phyloP scores from a whole-genome alignment of 2,113 vertebrate species.

The Phoenicopterus ruber region DNA sequence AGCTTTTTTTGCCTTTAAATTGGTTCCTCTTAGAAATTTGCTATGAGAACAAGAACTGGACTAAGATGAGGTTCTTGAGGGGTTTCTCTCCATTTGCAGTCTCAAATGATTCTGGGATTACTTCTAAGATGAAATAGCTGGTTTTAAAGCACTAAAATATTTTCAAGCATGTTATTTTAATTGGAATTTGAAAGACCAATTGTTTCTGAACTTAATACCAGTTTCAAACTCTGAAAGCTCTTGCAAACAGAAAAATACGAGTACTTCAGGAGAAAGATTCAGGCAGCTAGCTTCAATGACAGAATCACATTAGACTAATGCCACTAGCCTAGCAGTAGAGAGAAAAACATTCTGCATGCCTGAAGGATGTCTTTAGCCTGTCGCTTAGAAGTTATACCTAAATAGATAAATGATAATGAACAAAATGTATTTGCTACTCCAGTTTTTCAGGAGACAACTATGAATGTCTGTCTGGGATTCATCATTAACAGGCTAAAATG shows the following conservation, averaged over 20 bases:
- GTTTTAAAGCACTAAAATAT: neutral
- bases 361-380: neutral
- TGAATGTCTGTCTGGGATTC: neutral
- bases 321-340: neutral
- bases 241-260: neutral
- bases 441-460: neutral
- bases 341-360: neutral
- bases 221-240: neutral
- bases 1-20: neutral
- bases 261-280: neutral
- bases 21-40: neutral
- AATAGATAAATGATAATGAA: neutral
- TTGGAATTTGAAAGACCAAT: neutral
- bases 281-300: neutral
- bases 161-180: neutral
- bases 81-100: neutral
- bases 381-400: neutral
- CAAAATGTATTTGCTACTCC: neutral
- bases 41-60: neutral
- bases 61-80: neutral
- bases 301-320: neutral
- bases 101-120: slow-evolving; percentile 18
- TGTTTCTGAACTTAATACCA: neutral
- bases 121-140: neutral
- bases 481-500: neutral